Evolutionary conservation across 1,140 invertebrate species (phyloP).

Genomic region (Prorops nasuta): DNA sequence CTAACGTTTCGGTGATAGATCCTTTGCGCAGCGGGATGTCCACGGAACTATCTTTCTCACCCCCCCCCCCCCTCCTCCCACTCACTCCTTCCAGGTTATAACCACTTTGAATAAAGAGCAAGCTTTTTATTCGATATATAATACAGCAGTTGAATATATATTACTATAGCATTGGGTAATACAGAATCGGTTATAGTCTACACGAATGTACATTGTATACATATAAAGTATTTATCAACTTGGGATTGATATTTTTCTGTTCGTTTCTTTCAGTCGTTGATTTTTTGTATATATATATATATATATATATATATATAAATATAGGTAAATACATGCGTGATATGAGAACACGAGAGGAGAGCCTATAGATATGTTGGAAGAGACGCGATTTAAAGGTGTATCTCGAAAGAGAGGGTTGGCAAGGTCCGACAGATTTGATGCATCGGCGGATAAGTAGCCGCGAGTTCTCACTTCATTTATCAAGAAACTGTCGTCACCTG

Average conservation of each 20-base stretch:
- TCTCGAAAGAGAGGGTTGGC: slow-evolving; percentile 25
- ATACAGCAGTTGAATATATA: not conserved
- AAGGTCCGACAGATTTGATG: slow-evolving; percentile 41
- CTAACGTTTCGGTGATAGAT: slow-evolving; percentile 9
- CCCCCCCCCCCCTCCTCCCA: too few species aligned
- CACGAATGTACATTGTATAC: not conserved
- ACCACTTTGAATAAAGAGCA: slow-evolving; percentile 3
- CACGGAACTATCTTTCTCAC: not conserved
- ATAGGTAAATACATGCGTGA: slow-evolving; percentile 4
- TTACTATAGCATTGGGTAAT: not conserved
- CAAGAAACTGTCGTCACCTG: slow-evolving; percentile 35
- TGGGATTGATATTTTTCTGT: not conserved
- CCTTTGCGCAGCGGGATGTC: slow-evolving; percentile 13
- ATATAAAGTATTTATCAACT: not conserved
- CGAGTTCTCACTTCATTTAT: slow-evolving; percentile 47
- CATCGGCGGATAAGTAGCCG: slow-evolving; percentile 42
- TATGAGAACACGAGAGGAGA: too few species aligned
- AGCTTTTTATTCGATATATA: not conserved
- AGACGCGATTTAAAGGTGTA: slow-evolving; percentile 16
- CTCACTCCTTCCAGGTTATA: too few species aligned
- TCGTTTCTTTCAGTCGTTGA: not conserved
- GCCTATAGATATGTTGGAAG: too few species aligned
- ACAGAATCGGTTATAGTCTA: not conserved
- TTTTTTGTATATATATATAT: not conserved
- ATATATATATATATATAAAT: not conserved